Base-by-base conservation (phyloP, 2,797 vertebrate genomes). In the Melanotaenia boesemani region DNA sequence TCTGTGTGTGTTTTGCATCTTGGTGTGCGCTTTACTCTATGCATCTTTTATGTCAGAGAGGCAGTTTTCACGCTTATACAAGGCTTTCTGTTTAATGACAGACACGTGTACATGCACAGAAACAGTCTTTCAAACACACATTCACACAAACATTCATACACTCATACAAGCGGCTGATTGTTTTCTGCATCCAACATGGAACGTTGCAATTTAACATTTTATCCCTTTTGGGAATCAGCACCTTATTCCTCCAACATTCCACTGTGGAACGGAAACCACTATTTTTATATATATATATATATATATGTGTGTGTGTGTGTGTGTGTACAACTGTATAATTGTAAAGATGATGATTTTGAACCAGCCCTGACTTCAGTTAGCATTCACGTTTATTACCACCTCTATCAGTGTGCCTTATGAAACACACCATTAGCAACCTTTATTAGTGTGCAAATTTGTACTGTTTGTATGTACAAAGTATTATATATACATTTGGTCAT, bases 171-270 rank as follows among this genome's bases (percentile, higher is more conserved):
- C 65, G 55, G 57, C 39, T 57, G 77, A 93, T 93, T 94, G 90
- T 94, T 89, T 89, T 78, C 64, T 69, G 80, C 61, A 89, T 90
- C 83, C 79, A 87, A 79, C 68, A 62, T 88, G 90, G 91, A 92
- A 90, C 92, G 91, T 92, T 87, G 91, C 81, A 90, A 86, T 91
- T 86, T 84, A 87, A 86, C 82, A 85, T 92, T 87, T 88, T 88
- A 91, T 89, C 88, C 81, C 77, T 73, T 67, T 76, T 81, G 81
- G 86, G 81, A 91, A 92, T 91, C 80, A 64, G 89, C 89, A 90
- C 86, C 84, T 92, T 88, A 87, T 90, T 93, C 87, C 86, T 81
- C 80, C 83, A 74, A 77, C 82, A 86, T 92, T 87, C 85, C 86
- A 66, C 63, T 24, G 56, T 71, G 68, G 55, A 85, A 72, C 22